Conservation (phyloP, 2,113 vertebrate genomes). For the Dryoscopus gambensis region DNA sequence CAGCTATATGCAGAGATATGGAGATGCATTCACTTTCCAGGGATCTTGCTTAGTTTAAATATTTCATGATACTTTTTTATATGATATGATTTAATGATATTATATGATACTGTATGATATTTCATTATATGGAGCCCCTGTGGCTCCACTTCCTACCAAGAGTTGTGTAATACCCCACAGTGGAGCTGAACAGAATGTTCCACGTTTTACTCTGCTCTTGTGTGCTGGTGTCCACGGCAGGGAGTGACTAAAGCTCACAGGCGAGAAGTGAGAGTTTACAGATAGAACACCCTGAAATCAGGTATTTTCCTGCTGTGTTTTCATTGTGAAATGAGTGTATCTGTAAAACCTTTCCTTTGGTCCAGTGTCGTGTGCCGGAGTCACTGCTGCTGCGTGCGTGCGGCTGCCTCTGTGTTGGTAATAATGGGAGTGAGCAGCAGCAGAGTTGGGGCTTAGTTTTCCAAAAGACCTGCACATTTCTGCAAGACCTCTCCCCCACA, state of each 20-base stretch:
- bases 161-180: neutral
- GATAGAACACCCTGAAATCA: neutral
- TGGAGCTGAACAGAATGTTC: neutral
- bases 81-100: neutral
- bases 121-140: neutral
- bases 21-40: neutral
- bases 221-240: neutral
- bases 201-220: neutral
- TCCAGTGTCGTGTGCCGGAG: neutral
- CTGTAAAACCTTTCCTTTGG: neutral
- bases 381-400: rapidly evolving
- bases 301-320: neutral
- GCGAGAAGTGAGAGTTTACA: neutral
- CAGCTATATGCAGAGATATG: neutral
- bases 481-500: neutral
- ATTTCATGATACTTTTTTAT: neutral
- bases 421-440: neutral
- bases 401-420: neutral
- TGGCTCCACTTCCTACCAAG: neutral
- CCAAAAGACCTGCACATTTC: neutral
- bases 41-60: neutral
- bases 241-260: neutral
- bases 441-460: neutral
- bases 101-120: neutral
- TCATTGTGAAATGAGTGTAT: rapidly evolving